Evolutionary conservation across 2,113 vertebrate species (phyloP), one percentile per base, ranked within the genome.

Genomic region (Piprites chloris): DNA sequence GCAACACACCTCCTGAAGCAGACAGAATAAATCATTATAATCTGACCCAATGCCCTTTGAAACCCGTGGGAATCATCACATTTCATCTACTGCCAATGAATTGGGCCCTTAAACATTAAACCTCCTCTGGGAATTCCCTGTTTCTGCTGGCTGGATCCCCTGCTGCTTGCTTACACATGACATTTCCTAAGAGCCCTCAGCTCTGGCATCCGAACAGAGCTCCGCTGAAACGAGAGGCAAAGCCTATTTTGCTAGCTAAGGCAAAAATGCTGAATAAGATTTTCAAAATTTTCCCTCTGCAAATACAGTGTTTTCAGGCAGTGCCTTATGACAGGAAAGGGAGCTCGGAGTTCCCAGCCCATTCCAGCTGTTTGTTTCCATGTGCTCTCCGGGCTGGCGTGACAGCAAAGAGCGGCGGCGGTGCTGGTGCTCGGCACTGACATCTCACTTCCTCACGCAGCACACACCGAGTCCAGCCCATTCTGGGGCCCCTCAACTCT

Each of bases 201-300:
- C 41, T 65, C 74, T 75, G 44, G 39, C 81, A 72, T 9, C 23
- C 46, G 58, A 89, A n/a, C 32, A 81, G 32, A 92, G 41, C 32
- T 72, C 53, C 61, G 58, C 69, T 39, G 32, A 67, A 85, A 35
- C 12, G 33, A 69, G 59, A 83, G 33, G 56, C 47, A 55, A 88
- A 81, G 28, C 16, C 59, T 84, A 4, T 52, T 77, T 81, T 77
- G 52, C 49, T 46, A 83, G 62, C 23, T 21, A 46, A 75, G 14
- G 39, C 42, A 17, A 81, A 97, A 95, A 93, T 5, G 87, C 71
- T 87, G 69, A 94, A 49, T 84, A 89, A 91, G 91, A 82, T 37
- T 89, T 93, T 67, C 35, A 80, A 5, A 3, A 52, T 74, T 77
- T 81, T 41, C 39, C 46, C 56, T 66, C 50, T 37, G 39, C 44